Base-by-base conservation (phyloP, 1,140 invertebrate species). In the Cherax destructor region DNA sequence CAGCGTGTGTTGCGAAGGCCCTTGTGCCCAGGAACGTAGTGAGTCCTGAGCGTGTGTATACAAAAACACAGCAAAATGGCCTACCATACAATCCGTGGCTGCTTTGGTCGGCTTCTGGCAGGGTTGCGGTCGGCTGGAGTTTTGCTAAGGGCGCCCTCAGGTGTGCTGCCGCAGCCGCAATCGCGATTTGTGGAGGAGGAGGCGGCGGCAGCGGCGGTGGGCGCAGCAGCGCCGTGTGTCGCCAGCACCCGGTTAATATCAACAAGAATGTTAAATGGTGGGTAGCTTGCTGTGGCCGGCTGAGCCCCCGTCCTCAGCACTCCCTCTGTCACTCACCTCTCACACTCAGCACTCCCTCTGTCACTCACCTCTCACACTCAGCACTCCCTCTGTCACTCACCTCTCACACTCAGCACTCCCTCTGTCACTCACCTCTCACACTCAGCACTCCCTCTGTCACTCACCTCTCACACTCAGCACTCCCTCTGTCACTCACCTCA, bases 251-350 rank as follows among this genome's bases (percentile, higher is more conserved):
- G 65, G 47, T 4, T 86, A 86, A 86, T 86, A 86, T 86, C 84
- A 76, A 76, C 84, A 86, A 86, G 84, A 86, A 86, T 86, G 84
- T 86, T 86, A 86, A 86, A 86, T 86, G 84, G 84, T 59, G 52
- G 84, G 65, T 86, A 74, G 83, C 83, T 85, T 16, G 83, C 65
- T 13, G 13, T 30, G 65, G 30, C 69, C 65, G 18, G 61, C 10
- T 65, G n/a, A 16, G 56, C 21, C 47, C 77, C 77, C 50, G 16
- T 79, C 77, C 49, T 30, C 49, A 4, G 11, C 76, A 47, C 76
- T 78, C 30, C 49, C 65, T 85, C 83, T 85, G 65, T 85, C 83
- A 74, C 83, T 85, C 83, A 30, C 83, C 41, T 52, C 30, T 41
- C 30, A 41, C 30, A 41, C 30, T 41, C 30, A 41, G 11, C 76